Conservation (phyloP, 2,113 vertebrate genomes). For the Micromys minutus region DNA sequence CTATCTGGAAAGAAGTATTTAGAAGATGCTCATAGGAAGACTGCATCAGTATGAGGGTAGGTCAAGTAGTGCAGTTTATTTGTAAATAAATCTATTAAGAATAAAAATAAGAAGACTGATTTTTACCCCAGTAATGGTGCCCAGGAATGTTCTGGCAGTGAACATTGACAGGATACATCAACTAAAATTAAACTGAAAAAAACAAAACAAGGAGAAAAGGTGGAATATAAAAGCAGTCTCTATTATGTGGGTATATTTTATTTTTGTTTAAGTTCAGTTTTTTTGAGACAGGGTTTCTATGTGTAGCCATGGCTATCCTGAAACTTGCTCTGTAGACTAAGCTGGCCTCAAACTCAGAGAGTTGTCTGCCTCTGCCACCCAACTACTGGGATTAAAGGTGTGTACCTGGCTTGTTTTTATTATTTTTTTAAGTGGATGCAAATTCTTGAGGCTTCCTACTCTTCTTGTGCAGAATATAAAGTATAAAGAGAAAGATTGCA, state of each 20-base stretch:
- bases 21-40: background rate
- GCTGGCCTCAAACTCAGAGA: background rate
- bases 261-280: background rate
- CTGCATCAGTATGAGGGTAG: background rate
- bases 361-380: background rate
- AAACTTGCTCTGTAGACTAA: background rate
- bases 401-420: background rate
- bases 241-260: background rate
- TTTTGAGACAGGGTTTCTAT: background rate
- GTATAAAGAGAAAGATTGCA: background rate
- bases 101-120: background rate
- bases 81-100: conserved; percentile 11
- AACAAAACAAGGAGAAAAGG: background rate
- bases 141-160: background rate
- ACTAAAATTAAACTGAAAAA: conserved; percentile 23
- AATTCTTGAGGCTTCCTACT: background rate
- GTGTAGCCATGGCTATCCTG: background rate
- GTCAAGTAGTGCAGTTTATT: background rate
- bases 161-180: conserved; percentile 5
- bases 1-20: background rate
- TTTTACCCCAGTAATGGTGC: background rate
- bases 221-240: background rate
- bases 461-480: conserved; percentile 13
- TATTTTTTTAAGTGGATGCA: background rate
- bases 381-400: background rate